A percentile compares a stretch with the other conserved stretches of the same genome.
Conservation (phyloP, 64 coral and sea anemone genomes). For the Astreopora myriophthalma region DNA sequence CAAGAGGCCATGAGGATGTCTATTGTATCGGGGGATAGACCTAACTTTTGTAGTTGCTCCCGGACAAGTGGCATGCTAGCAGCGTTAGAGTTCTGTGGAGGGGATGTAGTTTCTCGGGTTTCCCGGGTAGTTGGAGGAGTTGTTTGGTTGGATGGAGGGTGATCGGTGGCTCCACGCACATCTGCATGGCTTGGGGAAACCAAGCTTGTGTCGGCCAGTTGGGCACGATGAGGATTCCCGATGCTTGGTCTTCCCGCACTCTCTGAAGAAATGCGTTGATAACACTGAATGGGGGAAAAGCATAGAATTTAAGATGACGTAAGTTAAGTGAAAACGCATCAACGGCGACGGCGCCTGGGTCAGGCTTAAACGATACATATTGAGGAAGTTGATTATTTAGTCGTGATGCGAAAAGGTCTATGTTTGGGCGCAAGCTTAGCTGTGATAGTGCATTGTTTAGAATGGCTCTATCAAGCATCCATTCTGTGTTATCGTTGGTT, state of each 20-base stretch:
- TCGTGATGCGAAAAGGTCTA: constrained; percentile 60
- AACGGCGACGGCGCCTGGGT: constrained; percentile 46
- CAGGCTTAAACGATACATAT: constrained; percentile 43
- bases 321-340: constrained; percentile 31
- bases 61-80: constrained; percentile 24
- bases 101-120: constrained; percentile 9
- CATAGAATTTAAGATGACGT: constrained; percentile 32
- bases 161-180: constrained; percentile 20
- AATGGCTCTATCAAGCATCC: constrained; percentile 15
- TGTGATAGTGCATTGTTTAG: not conserved
- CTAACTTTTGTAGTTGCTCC: no score
- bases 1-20: constrained; percentile 12
- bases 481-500: constrained; percentile 1
- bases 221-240: no score
- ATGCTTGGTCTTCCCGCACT: constrained; percentile 3
- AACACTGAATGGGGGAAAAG: constrained; percentile 54
- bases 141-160: not conserved
- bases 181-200: not conserved
- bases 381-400: constrained; percentile 13
- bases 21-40: not conserved
- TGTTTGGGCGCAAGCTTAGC: not conserved
- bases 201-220: no score
- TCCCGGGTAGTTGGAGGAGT: not conserved
- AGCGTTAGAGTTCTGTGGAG: constrained; percentile 12
- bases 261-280: constrained; percentile 26